These are phyloP conservation scores for Stichodactyla helianthus DNA, from an alignment of 64 coral and sea anemone genomes.

Conservation along the genomic window DNA sequence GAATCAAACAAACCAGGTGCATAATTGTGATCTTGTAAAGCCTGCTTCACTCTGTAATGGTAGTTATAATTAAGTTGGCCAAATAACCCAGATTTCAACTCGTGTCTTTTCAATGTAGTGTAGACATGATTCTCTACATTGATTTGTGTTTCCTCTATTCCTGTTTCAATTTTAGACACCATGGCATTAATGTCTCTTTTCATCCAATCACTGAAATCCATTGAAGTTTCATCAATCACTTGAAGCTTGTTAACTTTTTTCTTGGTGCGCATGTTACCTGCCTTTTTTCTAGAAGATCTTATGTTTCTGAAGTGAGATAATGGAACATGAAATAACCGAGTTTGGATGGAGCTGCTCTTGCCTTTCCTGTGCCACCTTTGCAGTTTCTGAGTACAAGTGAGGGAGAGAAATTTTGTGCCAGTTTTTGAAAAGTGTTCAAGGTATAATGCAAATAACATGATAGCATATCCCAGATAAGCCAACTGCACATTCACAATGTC, in stretches of 20 bases:
- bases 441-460: no score
- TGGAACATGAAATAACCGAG: no score
- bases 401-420: no score
- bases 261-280: not conserved
- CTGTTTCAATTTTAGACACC: constrained; percentile 21
- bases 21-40: constrained; percentile 35
- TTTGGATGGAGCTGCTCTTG: no score
- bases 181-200: constrained; percentile 41
- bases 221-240: constrained; percentile 17
- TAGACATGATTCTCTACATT: constrained; percentile 52
- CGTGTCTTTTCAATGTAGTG: constrained; percentile 31
- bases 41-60: constrained; percentile 43
- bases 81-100: constrained; percentile 38
- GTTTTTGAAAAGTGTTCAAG: no score
- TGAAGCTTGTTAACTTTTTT: constrained; percentile 29
- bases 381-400: no score
- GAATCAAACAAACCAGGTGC: constrained; percentile 13
- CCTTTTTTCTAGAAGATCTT: no score
- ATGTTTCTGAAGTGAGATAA: no score
- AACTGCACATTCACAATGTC: not conserved
- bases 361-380: no score
- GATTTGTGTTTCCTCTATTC: constrained; percentile 25
- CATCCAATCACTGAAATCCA: constrained; percentile 50
- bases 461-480: no score
- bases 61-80: constrained; percentile 49